Evolutionary conservation across 2,113 vertebrate species (phyloP), one percentile per base, ranked within the genome.

Genomic region (Psittacula cyanocephala): DNA sequence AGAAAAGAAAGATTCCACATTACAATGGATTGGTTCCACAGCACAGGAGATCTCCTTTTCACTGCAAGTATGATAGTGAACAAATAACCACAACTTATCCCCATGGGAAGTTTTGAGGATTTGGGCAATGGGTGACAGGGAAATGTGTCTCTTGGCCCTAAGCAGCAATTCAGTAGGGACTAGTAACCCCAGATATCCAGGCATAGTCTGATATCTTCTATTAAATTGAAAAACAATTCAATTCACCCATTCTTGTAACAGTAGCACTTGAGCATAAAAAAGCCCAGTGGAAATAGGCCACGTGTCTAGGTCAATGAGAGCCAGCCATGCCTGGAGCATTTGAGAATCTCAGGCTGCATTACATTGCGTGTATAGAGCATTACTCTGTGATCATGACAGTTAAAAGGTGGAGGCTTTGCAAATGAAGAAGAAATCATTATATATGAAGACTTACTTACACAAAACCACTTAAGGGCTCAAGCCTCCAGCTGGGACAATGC

Each of bases 401-500:
- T 35, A 41, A 71, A 57, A 77, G 18, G 46, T 19, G n/a, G 13
- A 72, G 7, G 29, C 19, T 10, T 49, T 27, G 17, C 46, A 72
- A 63, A 37, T 37, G 29, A 18, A 46, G 39, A 44, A 29, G 29
- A 37, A 33, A 44, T 57, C 37, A 4, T 41, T 86, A 57, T 3
- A n/a, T 25, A 35, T 4, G 43, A 68, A 70, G 39, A n/a, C 8
- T 20, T 44, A 49, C 13, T 62, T n/a, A 27, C 29, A n/a, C 37
- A 55, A 57, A 89, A 37, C 43, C 1, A 1, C 4, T 6, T 0
- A 2, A 2, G 16, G 4, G 7, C 16, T 62, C 11, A 29, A 37
- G n/a, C 8, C 28, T 65, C 33, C 57, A n/a, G 3, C 29, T 28
- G 13, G 16, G 8, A 52, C 60, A 57, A 57, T 20, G 23, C 3